These are phyloP conservation scores for Parauchenoglanis ngamensis DNA, from an alignment of 2,797 vertebrate species.

Conservation along the genomic window DNA sequence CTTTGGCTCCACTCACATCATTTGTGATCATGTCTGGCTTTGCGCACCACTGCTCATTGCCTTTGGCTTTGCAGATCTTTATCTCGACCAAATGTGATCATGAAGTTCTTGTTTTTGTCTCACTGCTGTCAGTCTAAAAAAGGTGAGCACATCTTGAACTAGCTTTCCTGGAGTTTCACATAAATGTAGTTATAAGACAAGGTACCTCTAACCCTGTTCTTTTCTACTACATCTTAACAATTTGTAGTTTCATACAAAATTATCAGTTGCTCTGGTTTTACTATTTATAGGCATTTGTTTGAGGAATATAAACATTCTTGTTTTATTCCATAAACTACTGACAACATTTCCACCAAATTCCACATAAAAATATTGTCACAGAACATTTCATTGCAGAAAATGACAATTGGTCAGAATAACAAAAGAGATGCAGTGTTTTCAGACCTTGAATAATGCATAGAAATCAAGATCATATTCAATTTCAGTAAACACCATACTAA, in stretches of 20 bases:
- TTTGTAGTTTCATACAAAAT: background rate
- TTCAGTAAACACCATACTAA: too few species aligned
- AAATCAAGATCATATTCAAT: too few species aligned
- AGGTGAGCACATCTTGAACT: background rate
- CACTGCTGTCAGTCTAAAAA: slow-evolving; percentile 28
- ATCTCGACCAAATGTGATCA: slow-evolving; percentile 28
- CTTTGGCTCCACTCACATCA: slow-evolving; percentile 31
- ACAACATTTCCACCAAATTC: too few species aligned
- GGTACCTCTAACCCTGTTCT: background rate
- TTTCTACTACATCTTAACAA: background rate
- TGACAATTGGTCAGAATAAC: too few species aligned
- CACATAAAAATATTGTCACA: too few species aligned
- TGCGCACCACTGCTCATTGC: slow-evolving; percentile 23
- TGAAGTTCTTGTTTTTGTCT: slow-evolving; percentile 29
- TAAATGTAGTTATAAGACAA: background rate
- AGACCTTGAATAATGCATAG: too few species aligned
- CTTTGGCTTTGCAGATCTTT: slow-evolving; percentile 35
- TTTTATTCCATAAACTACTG: too few species aligned
- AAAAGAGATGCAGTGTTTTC: too few species aligned
- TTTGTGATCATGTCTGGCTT: slow-evolving; percentile 32
- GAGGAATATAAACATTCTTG: too few species aligned
- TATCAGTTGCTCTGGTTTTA: too few species aligned
- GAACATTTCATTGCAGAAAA: too few species aligned
- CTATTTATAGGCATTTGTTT: too few species aligned
- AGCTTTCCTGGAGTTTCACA: background rate